phyloP scores from a whole-genome alignment of 35 echinoderm and acorn worm species.

The Apostichopus japonicus region DNA sequence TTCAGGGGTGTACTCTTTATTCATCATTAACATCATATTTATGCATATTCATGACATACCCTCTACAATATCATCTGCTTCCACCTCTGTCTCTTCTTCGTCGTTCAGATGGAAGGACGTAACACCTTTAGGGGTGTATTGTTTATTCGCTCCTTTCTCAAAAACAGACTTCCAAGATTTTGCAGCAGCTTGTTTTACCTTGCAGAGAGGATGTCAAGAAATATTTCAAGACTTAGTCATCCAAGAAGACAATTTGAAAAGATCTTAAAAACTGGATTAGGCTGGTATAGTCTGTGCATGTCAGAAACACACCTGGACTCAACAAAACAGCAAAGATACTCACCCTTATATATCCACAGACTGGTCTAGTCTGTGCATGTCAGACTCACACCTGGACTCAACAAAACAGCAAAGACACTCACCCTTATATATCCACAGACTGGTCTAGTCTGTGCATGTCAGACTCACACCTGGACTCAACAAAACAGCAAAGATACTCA shows the following conservation, averaged over 20 bases:
- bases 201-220: not conserved
- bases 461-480: too few species aligned
- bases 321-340: too few species aligned
- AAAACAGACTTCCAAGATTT: slow-evolving; percentile 85
- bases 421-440: not conserved
- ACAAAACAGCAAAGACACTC: too few species aligned
- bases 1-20: slow-evolving; percentile 76
- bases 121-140: slow-evolving; percentile 76
- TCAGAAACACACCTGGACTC: too few species aligned
- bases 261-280: too few species aligned
- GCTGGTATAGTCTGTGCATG: too few species aligned
- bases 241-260: too few species aligned
- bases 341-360: too few species aligned
- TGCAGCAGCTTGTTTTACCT: slow-evolving; percentile 63
- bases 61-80: slow-evolving; percentile 80
- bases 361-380: too few species aligned
- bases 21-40: not conserved
- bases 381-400: too few species aligned
- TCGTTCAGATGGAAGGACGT: slow-evolving; percentile 89
- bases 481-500: slow-evolving; percentile 5
- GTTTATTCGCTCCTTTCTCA: slow-evolving; percentile 72
- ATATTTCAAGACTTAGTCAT: too few species aligned
- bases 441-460: not conserved
- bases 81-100: slow-evolving; percentile 98
- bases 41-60: slow-evolving; percentile 59